phyloP scores from a whole-genome alignment of 2,113 vertebrate genomes.

The Chamaea fasciata region DNA sequence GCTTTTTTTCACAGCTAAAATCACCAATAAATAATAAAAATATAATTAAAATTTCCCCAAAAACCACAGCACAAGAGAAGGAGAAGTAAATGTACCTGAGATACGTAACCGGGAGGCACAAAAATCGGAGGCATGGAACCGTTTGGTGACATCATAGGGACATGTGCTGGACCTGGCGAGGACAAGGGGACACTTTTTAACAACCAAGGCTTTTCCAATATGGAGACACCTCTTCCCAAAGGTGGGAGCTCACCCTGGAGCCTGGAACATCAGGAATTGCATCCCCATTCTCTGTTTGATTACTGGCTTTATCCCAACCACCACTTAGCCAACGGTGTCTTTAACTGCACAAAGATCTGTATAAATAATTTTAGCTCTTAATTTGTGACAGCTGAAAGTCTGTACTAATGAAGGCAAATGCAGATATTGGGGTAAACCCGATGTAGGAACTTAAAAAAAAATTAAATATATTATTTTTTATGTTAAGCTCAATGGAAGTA shows the following conservation, averaged over 20 bases:
- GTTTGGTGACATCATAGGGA: constrained; percentile 82
- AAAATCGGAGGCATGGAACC: constrained; percentile 81
- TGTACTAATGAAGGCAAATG: not conserved
- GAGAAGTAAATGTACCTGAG: constrained; percentile 70
- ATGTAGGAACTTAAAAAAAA: not conserved
- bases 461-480: not conserved
- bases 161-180: constrained; percentile 77
- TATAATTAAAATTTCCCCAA: not conserved
- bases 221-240: not conserved
- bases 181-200: not conserved
- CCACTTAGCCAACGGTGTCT: rapidly evolving
- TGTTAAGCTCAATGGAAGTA: not conserved
- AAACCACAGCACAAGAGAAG: not conserved
- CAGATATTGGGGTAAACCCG: not conserved
- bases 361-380: not conserved
- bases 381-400: not conserved
- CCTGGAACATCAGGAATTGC: not conserved
- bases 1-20: not conserved
- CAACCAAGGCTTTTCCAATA: not conserved
- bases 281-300: not conserved
- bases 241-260: not conserved
- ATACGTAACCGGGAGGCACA: constrained; percentile 81
- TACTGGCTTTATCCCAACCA: not conserved
- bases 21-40: not conserved
- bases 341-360: not conserved